Conservation (phyloP, 2,888 invertebrate genomes). For the Xanthia icteritia region DNA sequence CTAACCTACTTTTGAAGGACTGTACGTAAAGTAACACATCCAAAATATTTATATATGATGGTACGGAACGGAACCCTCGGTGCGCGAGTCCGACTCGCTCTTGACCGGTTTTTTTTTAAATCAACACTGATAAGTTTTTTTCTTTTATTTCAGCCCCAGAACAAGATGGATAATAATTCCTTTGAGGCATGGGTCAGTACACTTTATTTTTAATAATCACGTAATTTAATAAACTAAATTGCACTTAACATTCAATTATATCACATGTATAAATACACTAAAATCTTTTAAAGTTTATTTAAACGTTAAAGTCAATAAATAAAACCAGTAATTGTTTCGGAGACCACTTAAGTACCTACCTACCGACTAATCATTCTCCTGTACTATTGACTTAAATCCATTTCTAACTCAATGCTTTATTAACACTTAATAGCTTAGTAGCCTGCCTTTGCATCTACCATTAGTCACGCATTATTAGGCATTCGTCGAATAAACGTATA, state of each 20-base stretch:
- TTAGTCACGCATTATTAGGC: not conserved
- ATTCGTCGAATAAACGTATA: not conserved
- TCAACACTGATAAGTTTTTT: not conserved
- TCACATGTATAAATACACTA: not conserved
- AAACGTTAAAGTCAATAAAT: not conserved
- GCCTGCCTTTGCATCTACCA: not conserved
- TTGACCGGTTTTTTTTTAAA: no score
- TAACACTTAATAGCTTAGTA: not conserved
- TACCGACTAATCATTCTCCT: no score
- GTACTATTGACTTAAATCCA: not conserved
- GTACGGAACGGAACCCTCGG: no score
- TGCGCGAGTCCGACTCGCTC: no score
- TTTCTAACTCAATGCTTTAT: not conserved
- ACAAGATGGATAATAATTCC: constrained; percentile 64
- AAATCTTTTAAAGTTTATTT: not conserved
- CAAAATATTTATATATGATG: no score
- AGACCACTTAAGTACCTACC: not conserved
- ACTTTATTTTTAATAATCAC: constrained; percentile 7
- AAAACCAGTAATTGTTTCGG: not conserved
- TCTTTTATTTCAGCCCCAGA: constrained; percentile 58
- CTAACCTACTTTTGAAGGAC: no score
- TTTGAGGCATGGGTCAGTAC: constrained; percentile 61
- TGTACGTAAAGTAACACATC: no score
- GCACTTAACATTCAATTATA: constrained; percentile 4
- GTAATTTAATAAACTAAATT: not conserved